phyloP scores from a whole-genome alignment of 2,797 vertebrate species.

The Mastacembelus armatus region DNA sequence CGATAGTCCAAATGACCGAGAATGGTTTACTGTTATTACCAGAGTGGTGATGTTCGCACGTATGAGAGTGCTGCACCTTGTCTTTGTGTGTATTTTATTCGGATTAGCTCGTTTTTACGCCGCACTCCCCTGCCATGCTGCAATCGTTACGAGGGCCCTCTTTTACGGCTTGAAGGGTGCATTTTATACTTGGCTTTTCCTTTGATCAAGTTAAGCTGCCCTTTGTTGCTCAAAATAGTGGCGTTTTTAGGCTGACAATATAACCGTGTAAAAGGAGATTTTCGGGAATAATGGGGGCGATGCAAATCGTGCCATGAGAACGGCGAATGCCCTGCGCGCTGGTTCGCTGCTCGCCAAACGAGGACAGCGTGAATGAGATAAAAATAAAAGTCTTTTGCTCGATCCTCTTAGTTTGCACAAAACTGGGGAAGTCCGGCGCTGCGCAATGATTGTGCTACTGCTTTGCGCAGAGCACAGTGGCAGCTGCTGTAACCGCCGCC shows the following conservation, averaged over 20 bases:
- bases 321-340: conserved; percentile 89
- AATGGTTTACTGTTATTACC: conserved; percentile 29
- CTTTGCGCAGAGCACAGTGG: conserved; percentile 81
- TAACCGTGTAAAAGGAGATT: conserved; percentile 94
- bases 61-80: conserved; percentile 59
- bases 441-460: conserved; percentile 79
- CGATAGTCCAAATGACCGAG: conserved; percentile 16
- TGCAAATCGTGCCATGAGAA: conserved; percentile 96
- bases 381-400: conserved; percentile 63
- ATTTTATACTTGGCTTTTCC: conserved; percentile 91
- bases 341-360: conserved; percentile 85
- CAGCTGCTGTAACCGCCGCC: conserved; percentile 82
- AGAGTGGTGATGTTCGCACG: conserved; percentile 39
- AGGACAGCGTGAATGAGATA: conserved; percentile 88
- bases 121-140: conserved; percentile 87
- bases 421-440: conserved; percentile 80
- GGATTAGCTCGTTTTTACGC: conserved; percentile 86
- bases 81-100: conserved; percentile 80
- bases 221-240: conserved; percentile 90
- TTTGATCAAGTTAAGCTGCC: conserved; percentile 94
- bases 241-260: conserved; percentile 88
- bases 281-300: conserved; percentile 90
- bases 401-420: conserved; percentile 74
- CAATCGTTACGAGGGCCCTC: conserved; percentile 88
- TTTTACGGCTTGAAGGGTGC: conserved; percentile 91